Percentiles rank a stretch among this genome's conserved stretches.
phyloP scores from a whole-genome alignment of 1,140 invertebrate species.

The Neodiprion fabricii region DNA sequence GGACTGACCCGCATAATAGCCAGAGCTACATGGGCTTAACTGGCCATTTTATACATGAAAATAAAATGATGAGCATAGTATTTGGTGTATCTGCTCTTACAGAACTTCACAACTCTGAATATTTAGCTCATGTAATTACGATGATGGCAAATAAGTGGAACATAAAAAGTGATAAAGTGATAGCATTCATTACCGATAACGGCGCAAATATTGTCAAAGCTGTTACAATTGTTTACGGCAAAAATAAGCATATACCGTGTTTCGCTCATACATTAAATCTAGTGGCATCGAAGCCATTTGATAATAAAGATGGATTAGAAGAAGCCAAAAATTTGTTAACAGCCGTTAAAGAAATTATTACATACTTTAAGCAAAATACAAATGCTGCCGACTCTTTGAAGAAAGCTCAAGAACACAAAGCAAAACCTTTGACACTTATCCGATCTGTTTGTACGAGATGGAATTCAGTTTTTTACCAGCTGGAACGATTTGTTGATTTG shows the following conservation, averaged over 20 bases:
- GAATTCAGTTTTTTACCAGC: not conserved
- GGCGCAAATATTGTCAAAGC: slow-evolving; percentile 51
- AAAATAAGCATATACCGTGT: slow-evolving; percentile 38
- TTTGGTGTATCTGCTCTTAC: slow-evolving; percentile 34
- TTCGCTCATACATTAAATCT: slow-evolving; percentile 14
- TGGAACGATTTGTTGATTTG: too few species aligned
- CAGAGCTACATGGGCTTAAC: not conserved
- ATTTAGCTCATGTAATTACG: slow-evolving; percentile 36
- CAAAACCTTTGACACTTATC: not conserved
- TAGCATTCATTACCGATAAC: slow-evolving; percentile 44
- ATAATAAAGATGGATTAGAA: not conserved
- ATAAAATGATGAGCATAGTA: not conserved
- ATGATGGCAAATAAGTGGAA: slow-evolving; percentile 39
- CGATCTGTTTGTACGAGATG: not conserved
- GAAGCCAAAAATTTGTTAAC: not conserved
- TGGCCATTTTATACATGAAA: not conserved
- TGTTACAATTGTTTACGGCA: slow-evolving; percentile 41
- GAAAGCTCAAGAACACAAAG: not conserved
- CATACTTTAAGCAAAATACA: not conserved
- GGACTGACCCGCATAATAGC: not conserved
- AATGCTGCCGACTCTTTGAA: not conserved
- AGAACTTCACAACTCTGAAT: slow-evolving; percentile 42
- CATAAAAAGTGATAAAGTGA: slow-evolving; percentile 38
- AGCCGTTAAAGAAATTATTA: not conserved
- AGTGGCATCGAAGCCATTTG: not conserved